Evolutionary conservation across 1,140 invertebrate genomes (phyloP), one percentile per base, ranked within the genome.

Genomic region (Hirudo medicinalis): DNA sequence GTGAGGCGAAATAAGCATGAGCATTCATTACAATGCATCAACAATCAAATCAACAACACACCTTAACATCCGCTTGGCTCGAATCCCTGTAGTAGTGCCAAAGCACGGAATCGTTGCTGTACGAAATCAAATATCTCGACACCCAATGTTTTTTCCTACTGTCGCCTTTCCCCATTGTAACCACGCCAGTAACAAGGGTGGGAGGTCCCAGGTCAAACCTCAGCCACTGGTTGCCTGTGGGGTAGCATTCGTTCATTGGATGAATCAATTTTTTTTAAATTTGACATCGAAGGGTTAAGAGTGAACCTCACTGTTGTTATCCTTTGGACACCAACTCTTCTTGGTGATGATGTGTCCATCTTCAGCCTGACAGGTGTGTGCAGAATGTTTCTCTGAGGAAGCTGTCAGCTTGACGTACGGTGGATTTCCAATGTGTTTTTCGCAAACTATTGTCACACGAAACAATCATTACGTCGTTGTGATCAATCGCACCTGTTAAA

Each of bases 51-150:
- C 11, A 49, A 49, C 43, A 13, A 49, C 67, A 72, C 80, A 86
- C 85, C 81, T 85, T 85, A 13, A 84, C 80, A 60, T 83, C 83
- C 17, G 85, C 79, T 75, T 85, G 82, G 73, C 84, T 83, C 13
- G 82, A 83, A 75, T 87, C 86, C 75, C 85, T 85, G 77, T 86
- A 86, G 76, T 80, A 84, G 76, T 82, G 84, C 86, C 86, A 87
- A 8, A 84, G 74, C n/a, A 78, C 73, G 29, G 82, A 81, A 76
- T 86, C 85, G 76, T 87, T 87, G 76, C 83, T 85, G 78, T 85
- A 87, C 6, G 85, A 83, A 11, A 86, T 73, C 40, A 81, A 83
- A 77, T 86, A 87, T 11, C 83, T 79, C 15, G 83, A 84, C 2
- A 86, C 85, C 84, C 84, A 87, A 70, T 85, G 84, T 73, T 83